These are phyloP conservation scores for Jacana jacana DNA, from an alignment of 2,113 vertebrate genomes.

Conservation along the genomic window DNA sequence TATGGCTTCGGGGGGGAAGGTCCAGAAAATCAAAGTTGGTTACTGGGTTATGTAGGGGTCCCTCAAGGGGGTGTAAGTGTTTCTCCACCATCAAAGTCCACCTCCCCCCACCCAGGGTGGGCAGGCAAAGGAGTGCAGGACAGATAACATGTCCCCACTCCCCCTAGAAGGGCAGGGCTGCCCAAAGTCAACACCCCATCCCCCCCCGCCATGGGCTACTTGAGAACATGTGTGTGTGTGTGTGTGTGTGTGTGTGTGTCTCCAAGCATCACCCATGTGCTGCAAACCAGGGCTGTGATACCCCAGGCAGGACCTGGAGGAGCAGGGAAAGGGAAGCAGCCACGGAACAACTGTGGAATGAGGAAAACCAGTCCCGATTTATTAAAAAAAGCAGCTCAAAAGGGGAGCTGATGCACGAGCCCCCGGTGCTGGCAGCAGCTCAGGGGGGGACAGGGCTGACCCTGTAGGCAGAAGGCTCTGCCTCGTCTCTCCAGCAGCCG, in stretches of 20 bases:
- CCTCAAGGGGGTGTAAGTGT: no score
- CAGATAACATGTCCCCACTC: not conserved
- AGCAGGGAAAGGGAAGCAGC: not conserved
- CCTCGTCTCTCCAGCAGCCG: not conserved
- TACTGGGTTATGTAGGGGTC: not conserved
- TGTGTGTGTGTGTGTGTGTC: no score
- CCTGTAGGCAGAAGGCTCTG: not conserved
- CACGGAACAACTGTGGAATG: not conserved
- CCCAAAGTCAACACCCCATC: no score
- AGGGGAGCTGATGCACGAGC: not conserved
- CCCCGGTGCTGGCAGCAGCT: not conserved
- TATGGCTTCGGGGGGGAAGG: fast-evolving
- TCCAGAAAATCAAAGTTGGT: not conserved
- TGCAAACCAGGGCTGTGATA: not conserved
- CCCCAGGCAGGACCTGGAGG: not conserved
- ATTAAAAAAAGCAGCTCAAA: not conserved
- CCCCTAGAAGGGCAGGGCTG: fast-evolving
- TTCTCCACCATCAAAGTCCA: no score
- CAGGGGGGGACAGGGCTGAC: not conserved
- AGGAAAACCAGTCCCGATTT: not conserved
- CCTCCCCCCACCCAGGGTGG: no score
- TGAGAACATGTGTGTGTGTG: not conserved
- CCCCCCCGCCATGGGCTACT: no score
- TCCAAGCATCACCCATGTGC: not conserved
- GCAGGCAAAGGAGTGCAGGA: not conserved